phyloP scores from a whole-genome alignment of 2,888 invertebrate species.

The Amblyteles armatorius region DNA sequence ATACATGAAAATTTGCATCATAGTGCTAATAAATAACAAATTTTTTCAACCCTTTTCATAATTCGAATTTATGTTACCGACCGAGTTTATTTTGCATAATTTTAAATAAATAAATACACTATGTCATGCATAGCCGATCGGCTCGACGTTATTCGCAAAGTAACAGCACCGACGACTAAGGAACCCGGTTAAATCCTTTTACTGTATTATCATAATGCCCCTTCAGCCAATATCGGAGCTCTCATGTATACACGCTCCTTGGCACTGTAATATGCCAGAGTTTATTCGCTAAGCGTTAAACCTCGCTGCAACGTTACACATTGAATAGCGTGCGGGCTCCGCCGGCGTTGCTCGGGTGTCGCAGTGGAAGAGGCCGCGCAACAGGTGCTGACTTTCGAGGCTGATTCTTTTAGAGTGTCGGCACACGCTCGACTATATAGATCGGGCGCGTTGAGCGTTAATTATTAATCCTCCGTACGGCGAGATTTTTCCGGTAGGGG shows the following conservation, averaged over 20 bases:
- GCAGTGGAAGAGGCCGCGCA: constrained; percentile 45
- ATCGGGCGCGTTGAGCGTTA: constrained; percentile 11
- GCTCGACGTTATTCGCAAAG: not conserved
- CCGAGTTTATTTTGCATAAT: not conserved
- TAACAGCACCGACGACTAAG: constrained; percentile 59
- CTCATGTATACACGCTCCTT: constrained; percentile 37
- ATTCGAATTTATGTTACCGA: too few species aligned
- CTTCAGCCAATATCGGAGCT: constrained; percentile 45
- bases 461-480: constrained; percentile 43
- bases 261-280: constrained; percentile 44
- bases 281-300: constrained; percentile 49
- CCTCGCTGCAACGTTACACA: constrained; percentile 26
- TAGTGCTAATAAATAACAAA: too few species aligned
- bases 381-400: constrained; percentile 61
- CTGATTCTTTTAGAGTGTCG: constrained; percentile 47
- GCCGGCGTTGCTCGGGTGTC: constrained; percentile 34
- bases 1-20: too few species aligned
- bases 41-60: too few species aligned
- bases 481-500: constrained; percentile 38
- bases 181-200: constrained; percentile 51
- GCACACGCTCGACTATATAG: constrained; percentile 9
- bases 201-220: constrained; percentile 52
- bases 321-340: constrained; percentile 7
- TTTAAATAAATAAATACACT: constrained; percentile 10
- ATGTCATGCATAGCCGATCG: not conserved